phyloP scores from a whole-genome alignment of 1,140 invertebrate species.

The Ceratoteleas bidentatus region DNA sequence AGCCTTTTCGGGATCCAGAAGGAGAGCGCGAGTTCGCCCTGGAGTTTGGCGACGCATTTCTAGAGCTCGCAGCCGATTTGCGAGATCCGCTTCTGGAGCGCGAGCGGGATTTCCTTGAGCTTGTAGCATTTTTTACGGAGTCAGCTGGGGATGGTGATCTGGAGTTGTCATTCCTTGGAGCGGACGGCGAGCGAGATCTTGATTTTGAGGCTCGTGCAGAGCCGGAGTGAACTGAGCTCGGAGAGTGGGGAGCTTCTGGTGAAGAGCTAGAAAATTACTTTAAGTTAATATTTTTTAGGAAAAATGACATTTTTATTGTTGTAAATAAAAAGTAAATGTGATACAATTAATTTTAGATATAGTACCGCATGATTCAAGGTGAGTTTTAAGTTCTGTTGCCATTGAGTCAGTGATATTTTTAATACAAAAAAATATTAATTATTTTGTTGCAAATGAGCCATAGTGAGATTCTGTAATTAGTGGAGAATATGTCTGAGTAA shows the following conservation, averaged over 20 bases:
- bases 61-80: conserved; percentile 35
- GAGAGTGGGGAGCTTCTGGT: neutral
- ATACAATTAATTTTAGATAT: no score
- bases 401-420: no score
- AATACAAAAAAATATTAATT: no score
- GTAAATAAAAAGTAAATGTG: neutral
- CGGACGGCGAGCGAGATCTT: conserved; percentile 8
- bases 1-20: conserved; percentile 23
- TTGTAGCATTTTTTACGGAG: conserved; percentile 3
- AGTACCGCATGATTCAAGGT: no score
- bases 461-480: no score
- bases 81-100: conserved; percentile 47
- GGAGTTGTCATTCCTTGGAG: conserved; percentile 7
- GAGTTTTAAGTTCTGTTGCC: no score
- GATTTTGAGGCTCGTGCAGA: neutral
- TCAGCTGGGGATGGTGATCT: conserved; percentile 21
- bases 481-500: no score
- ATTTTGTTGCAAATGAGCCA: no score
- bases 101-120: conserved; percentile 29
- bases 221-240: neutral
- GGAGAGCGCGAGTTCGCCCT: conserved; percentile 24
- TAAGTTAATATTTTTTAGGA: neutral
- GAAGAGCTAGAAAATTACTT: neutral
- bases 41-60: conserved; percentile 19
- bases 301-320: no score